These are phyloP conservation scores for Pomacea canaliculata DNA, from an alignment of 2,888 invertebrate species.

Conservation along the genomic window DNA sequence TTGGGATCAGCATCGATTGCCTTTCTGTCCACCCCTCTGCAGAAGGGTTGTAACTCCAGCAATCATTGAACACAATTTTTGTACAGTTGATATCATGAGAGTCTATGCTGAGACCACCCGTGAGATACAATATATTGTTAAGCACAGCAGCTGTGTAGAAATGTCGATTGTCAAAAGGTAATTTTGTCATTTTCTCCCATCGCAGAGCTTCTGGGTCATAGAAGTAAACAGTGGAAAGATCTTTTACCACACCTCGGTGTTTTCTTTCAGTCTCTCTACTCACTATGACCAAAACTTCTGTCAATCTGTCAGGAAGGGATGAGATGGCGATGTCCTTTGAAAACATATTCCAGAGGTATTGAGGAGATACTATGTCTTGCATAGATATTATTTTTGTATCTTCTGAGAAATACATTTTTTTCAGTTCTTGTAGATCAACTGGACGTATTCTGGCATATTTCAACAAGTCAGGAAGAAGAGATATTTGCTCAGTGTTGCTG, in stretches of 20 bases:
- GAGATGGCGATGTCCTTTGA: neutral
- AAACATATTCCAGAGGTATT: neutral
- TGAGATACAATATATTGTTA: slow-evolving; percentile 27
- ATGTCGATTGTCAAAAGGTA: slow-evolving; percentile 28
- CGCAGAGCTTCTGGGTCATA: slow-evolving; percentile 19
- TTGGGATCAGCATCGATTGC: slow-evolving; percentile 19
- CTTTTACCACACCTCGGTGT: neutral
- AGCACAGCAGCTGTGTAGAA: slow-evolving; percentile 18
- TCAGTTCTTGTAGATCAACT: neutral
- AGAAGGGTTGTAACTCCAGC: slow-evolving; percentile 21
- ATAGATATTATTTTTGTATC: neutral
- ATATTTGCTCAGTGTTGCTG: neutral
- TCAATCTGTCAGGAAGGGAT: slow-evolving; percentile 7
- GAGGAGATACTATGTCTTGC: too few species aligned
- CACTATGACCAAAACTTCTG: slow-evolving; percentile 27
- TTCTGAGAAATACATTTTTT: neutral
- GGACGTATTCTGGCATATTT: slow-evolving; percentile 5
- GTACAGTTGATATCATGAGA: slow-evolving; percentile 8
- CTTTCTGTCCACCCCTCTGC: slow-evolving; percentile 23
- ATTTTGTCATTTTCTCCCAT: slow-evolving; percentile 23
- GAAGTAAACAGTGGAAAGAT: slow-evolving; percentile 16
- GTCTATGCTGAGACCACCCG: slow-evolving; percentile 27
- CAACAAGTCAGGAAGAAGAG: slow-evolving; percentile 13
- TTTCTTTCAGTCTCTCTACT: slow-evolving; percentile 24
- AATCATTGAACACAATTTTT: slow-evolving; percentile 24